These are phyloP conservation scores for Apostichopus parvimensis DNA, from an alignment of 35 echinoderm and acorn worm genomes.

Conservation along the genomic window DNA sequence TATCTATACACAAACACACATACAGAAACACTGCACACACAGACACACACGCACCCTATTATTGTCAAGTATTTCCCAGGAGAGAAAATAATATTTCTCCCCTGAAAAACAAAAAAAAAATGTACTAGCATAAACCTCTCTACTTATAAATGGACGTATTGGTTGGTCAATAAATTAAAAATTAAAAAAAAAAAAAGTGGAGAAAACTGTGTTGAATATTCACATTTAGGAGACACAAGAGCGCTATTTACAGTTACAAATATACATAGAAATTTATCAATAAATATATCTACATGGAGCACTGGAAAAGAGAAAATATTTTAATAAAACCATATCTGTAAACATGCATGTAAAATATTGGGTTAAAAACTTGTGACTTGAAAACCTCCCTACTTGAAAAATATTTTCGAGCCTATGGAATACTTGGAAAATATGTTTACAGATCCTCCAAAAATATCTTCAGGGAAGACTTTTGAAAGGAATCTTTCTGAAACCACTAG, in stretches of 20 bases:
- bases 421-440: too few species aligned
- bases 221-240: not conserved
- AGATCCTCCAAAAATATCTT: too few species aligned
- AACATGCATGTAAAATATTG: constrained; percentile 10
- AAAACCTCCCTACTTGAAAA: not conserved
- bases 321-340: constrained; percentile 1
- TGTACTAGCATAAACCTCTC: not conserved
- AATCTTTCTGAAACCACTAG: too few species aligned
- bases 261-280: constrained; percentile 39
- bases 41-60: not conserved
- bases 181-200: constrained; percentile 20
- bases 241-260: constrained; percentile 30
- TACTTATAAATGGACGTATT: not conserved
- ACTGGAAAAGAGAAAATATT: constrained; percentile 8
- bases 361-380: not conserved
- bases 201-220: not conserved
- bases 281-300: constrained; percentile 46
- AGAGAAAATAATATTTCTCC: not conserved
- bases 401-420: too few species aligned
- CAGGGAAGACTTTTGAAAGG: too few species aligned
- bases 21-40: not conserved
- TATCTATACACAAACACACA: not conserved
- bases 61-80: not conserved
- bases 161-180: constrained; percentile 19
- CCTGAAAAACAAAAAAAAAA: not conserved